Evolutionary conservation across 2,797 vertebrate genomes (phyloP).

Genomic region (Megaceryle alcyon): DNA sequence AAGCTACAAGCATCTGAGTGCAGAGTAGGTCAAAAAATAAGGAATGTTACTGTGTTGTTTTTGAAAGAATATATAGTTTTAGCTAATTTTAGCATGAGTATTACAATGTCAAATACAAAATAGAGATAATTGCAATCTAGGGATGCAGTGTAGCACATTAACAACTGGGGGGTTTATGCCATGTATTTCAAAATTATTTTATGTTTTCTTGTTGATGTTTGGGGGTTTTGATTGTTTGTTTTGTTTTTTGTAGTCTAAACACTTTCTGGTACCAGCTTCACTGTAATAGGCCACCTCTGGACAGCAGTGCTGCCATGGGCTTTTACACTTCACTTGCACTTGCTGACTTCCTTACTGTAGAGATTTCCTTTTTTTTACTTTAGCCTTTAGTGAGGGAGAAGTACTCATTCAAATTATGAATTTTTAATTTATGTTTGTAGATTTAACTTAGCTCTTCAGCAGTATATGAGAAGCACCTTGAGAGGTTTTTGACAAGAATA

Average conservation of each 20-base stretch:
- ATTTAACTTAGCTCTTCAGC: background rate
- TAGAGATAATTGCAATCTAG: background rate
- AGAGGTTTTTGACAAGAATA: background rate
- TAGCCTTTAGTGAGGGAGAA: background rate
- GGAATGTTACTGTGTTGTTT: conserved; percentile 14
- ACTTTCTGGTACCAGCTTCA: background rate
- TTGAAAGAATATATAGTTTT: background rate
- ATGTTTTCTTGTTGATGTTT: no score
- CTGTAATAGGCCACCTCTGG: background rate
- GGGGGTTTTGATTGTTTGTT: no score
- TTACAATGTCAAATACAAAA: background rate
- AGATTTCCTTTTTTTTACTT: background rate
- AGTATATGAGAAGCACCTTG: background rate
- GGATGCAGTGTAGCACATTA: background rate
- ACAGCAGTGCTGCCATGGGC: background rate
- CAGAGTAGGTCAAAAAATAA: conserved; percentile 4
- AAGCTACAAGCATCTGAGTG: conserved; percentile 35
- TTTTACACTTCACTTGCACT: background rate
- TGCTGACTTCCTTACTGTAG: background rate
- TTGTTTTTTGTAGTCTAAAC: background rate
- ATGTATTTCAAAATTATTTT: background rate
- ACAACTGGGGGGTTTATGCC: accelerated
- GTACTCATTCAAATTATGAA: background rate
- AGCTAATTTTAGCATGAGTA: conserved; percentile 2
- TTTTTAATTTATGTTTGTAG: background rate